Evolutionary conservation across 2,888 invertebrate species (phyloP), one percentile per base, ranked within the genome.

Genomic region (Gisinianus flammeolus): DNA sequence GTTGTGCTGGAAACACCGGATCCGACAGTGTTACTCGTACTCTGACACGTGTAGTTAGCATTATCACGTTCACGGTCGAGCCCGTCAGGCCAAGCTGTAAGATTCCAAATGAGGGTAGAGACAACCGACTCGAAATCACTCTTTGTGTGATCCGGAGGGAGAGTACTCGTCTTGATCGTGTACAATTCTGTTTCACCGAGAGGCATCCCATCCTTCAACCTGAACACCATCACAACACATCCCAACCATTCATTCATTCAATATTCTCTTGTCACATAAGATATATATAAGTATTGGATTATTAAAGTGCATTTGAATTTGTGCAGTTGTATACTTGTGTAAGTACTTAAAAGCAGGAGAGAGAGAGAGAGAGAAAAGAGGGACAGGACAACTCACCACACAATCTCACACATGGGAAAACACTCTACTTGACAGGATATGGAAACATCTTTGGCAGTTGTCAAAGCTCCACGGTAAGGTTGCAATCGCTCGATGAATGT

Each of bases 361-460:
- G n/a, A n/a, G n/a, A n/a, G n/a, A n/a, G n/a, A n/a, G n/a, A n/a
- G n/a, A n/a, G n/a, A n/a, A n/a, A n/a, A n/a, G n/a, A n/a, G n/a
- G n/a, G n/a, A n/a, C n/a, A n/a, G n/a, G n/a, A n/a, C n/a, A n/a
- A n/a, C n/a, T n/a, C n/a, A 90, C 96, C 96, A 96, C 30, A 92
- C 90, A 77, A 96, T 92, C 82, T 91, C 91, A 88, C 96, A 96
- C 52, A 92, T 89, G 0, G 96, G 96, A 67, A 79, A 83, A 86
- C 96, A 96, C 86, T 96, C 96, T 75, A 96, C 94, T 81, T 94
- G 92, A 87, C 96, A 96, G 0, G 93, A 93, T 22, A 96, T 89
- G 76, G 90, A 90, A 77, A 91, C 90, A 84, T 90, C 88, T 74
- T 89, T 88, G 16, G 93, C 91, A 76, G 93, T 93, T 81, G 87